Evolutionary conservation across 1,140 invertebrate species (phyloP), one percentile per base, ranked within the genome.

Genomic region (Temnothorax longispinosus): DNA sequence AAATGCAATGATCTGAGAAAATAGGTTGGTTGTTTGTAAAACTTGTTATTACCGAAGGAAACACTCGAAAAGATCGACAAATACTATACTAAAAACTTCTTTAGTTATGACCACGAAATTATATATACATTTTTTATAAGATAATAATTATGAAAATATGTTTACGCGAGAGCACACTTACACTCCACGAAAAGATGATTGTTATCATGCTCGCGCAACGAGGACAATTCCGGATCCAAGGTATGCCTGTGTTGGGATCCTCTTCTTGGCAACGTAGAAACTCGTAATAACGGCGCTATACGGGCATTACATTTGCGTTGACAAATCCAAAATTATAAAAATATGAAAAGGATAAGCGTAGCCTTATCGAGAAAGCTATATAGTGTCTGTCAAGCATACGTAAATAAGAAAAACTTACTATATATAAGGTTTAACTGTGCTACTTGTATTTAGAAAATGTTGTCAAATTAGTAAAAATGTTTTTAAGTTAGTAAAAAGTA

Each of bases 201-300:
- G 38, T 64, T 87, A 87, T 93, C 93, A 65, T 89, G 87, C 81
- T 91, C 89, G 64, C 69, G 81, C 72, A 92, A 78, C 56, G 89
- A 90, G 0, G 92, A 91, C 44, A 92, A 75, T 80, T 93, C 92
- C 50, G 91, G 81, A 85, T 90, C 90, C 88, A 93, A 90, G 6
- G 94, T 94, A 62, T 93, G 91, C 81, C 93, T 93, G 56, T 93
- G 88, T 74, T 91, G 88, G 27, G 78, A 91, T 80, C 88, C 88
- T 88, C 86, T 91, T 87, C 86, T 93, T 32, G 93, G 89, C 87
- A 92, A 75, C 58, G 92, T 93, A 64, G 92, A 85, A 60, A 92
- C 90, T 91, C 93, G 93, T 84, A 94, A 82, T 50, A 94, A 92
- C n/a, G 93, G 93, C 38, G 93, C 94, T 94, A 92, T 85, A 89